These are phyloP conservation scores for Stenurella melanura DNA, from an alignment of 2,888 invertebrate genomes.

Conservation along the genomic window DNA sequence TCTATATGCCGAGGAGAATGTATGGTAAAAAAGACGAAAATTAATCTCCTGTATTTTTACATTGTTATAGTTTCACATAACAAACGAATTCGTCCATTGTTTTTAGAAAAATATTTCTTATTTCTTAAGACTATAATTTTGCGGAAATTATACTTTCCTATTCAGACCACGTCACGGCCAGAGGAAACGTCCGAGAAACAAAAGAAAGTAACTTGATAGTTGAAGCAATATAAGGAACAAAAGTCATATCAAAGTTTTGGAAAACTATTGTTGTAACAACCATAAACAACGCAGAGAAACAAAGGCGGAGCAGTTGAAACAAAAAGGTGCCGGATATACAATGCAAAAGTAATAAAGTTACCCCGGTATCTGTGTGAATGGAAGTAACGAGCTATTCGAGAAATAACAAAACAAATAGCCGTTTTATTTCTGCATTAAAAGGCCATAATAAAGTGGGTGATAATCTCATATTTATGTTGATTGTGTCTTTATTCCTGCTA, in stretches of 20 bases:
- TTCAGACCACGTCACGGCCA: constrained; percentile 4
- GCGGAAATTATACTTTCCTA: constrained; percentile 5
- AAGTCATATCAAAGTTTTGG: constrained; percentile 32
- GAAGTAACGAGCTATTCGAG: constrained; percentile 43
- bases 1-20: no score
- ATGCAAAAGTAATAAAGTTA: constrained; percentile 43
- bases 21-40: neutral
- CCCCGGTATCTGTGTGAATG: constrained; percentile 40
- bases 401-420: constrained; percentile 57
- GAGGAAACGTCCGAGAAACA: neutral
- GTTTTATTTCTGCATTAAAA: constrained; percentile 58
- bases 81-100: neutral
- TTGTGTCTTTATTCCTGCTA: constrained; percentile 61
- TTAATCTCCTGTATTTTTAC: neutral
- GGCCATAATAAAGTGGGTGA: constrained; percentile 62
- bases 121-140: neutral
- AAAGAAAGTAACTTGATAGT: constrained; percentile 8
- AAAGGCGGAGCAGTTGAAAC: constrained; percentile 22
- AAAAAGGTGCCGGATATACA: constrained; percentile 39
- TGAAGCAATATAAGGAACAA: constrained; percentile 21
- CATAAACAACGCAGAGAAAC: constrained; percentile 35
- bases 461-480: constrained; percentile 65
- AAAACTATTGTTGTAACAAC: constrained; percentile 33
- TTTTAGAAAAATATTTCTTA: neutral
- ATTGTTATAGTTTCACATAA: neutral